A percentile compares a stretch with the other conserved stretches of the same genome.
These are phyloP conservation scores for Tokudaia muenninki DNA, from an alignment of 2,797 vertebrate genomes.

Conservation along the genomic window DNA sequence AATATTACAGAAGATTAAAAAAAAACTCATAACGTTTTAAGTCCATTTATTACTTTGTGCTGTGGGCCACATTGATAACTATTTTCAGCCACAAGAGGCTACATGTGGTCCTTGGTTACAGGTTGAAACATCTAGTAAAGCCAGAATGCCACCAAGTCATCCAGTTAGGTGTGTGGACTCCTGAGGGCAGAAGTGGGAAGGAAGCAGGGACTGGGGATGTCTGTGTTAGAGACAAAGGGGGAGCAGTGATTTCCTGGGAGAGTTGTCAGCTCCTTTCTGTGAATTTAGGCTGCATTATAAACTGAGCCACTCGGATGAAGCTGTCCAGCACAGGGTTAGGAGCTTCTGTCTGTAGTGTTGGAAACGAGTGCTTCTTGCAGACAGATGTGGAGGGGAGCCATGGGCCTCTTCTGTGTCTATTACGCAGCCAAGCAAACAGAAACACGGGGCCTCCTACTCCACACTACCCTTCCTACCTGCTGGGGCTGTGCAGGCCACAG, in stretches of 20 bases:
- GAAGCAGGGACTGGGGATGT: accelerated
- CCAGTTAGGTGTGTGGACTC: too few species aligned
- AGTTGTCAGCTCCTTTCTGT: background rate
- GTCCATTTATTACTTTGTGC: background rate
- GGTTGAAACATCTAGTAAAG: background rate
- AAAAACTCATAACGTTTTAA: background rate
- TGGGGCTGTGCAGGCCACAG: background rate
- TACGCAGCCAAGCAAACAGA: background rate
- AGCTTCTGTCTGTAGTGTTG: background rate
- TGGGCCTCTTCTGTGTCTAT: background rate
- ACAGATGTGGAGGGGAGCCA: background rate
- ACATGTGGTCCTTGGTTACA: background rate
- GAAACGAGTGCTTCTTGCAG: background rate
- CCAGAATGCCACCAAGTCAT: background rate
- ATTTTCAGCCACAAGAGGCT: background rate
- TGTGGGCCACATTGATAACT: background rate
- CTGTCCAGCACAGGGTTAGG: background rate
- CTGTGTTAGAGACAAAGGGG: background rate
- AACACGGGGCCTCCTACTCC: background rate
- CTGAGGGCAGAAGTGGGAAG: background rate
- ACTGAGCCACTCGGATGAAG: background rate
- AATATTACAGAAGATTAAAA: background rate
- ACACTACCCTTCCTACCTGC: background rate
- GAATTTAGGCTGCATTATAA: background rate
- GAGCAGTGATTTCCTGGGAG: background rate